phyloP scores from a whole-genome alignment of 2,113 vertebrate species.

The Pyrgilauda ruficollis region DNA sequence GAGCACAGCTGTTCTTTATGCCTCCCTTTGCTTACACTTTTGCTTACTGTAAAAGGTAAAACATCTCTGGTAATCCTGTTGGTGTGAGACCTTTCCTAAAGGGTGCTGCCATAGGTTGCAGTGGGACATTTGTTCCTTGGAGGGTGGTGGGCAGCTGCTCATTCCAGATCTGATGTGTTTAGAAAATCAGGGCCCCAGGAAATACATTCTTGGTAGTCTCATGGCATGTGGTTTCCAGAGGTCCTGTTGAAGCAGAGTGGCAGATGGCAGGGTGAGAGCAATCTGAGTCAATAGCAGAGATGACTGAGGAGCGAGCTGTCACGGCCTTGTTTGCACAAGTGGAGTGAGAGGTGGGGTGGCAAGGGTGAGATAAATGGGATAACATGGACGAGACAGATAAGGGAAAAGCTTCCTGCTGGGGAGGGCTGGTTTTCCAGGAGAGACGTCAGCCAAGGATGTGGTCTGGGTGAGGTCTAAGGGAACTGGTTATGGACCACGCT shows the following conservation, averaged over 20 bases:
- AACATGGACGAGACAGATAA: background rate
- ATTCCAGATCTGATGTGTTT: background rate
- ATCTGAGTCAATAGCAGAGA: background rate
- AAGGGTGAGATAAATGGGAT: background rate
- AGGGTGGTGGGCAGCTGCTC: background rate
- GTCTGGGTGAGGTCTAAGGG: background rate
- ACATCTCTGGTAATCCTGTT: background rate
- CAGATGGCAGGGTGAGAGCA: background rate
- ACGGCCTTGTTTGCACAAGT: background rate
- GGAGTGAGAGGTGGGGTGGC: background rate
- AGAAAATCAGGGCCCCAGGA: background rate
- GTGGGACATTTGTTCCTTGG: background rate
- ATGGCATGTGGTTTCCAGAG: background rate
- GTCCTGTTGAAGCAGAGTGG: background rate
- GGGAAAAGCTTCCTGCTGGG: background rate
- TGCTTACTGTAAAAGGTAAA: background rate
- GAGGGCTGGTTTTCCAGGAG: background rate
- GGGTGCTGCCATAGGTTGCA: accelerated
- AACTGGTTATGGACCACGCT: accelerated
- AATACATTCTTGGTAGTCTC: background rate
- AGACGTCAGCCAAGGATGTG: background rate
- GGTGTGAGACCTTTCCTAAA: background rate
- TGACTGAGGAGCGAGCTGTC: background rate
- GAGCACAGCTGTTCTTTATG: background rate
- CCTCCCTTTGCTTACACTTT: accelerated